Conservation (phyloP, 2,888 invertebrate species). For the Nymphalis polychloros region DNA sequence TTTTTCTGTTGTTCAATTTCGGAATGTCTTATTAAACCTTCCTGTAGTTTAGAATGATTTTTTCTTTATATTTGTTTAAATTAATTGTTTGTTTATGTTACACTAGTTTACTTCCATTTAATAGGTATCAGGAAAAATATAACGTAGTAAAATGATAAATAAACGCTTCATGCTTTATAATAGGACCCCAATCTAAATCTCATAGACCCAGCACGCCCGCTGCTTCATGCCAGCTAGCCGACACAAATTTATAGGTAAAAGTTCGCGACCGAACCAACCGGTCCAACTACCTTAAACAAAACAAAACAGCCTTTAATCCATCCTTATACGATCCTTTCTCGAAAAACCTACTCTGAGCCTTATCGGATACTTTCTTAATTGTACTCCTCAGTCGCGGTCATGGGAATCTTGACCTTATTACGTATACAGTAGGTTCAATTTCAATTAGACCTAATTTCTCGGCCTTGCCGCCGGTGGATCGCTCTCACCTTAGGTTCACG, state of each 20-base stretch:
- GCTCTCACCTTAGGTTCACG: slow-evolving; percentile 80
- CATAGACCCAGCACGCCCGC: slow-evolving; percentile 66
- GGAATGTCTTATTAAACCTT: not conserved
- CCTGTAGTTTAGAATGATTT: not conserved
- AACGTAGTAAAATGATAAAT: not conserved
- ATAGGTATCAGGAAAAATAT: not conserved
- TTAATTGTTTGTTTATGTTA: not conserved
- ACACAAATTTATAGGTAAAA: slow-evolving; percentile 82
- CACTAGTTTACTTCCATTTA: not conserved
- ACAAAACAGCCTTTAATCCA: slow-evolving; percentile 59
- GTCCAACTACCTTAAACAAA: slow-evolving; percentile 50
- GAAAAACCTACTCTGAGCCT: slow-evolving; percentile 49
- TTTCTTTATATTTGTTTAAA: not conserved
- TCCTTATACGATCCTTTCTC: slow-evolving; percentile 57
- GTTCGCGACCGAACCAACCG: slow-evolving; percentile 80
- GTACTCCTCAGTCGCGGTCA: slow-evolving; percentile 61
- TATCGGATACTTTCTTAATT: slow-evolving; percentile 81
- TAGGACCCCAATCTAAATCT: slow-evolving; percentile 54
- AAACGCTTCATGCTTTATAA: slow-evolving; percentile 42
- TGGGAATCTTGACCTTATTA: slow-evolving; percentile 72
- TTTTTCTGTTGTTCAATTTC: not conserved
- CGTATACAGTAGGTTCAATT: slow-evolving; percentile 58
- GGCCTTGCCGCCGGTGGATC: slow-evolving; percentile 79
- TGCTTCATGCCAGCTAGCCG: slow-evolving; percentile 69
- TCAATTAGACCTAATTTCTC: slow-evolving; percentile 61